A percentile compares a stretch with the other conserved stretches of the same genome.
Evolutionary conservation across 2,888 invertebrate genomes (phyloP).

Genomic region (Drosophila mettleri): DNA sequence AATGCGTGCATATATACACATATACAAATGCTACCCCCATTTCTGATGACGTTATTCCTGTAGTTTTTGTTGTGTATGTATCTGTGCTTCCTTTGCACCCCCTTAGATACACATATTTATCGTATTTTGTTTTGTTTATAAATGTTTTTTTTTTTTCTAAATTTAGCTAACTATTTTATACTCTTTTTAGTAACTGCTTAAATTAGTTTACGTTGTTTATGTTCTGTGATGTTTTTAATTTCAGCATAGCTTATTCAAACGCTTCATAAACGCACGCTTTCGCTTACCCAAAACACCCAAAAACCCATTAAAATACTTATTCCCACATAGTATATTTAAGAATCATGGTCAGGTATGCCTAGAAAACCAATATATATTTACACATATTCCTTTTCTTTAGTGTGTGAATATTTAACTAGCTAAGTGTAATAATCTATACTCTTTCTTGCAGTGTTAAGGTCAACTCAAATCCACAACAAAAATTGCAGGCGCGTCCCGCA

Average conservation of each 20-base stretch:
- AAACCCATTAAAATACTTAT: conserved; percentile 9
- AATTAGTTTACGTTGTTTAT: conserved; percentile 30
- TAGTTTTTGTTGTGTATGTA: conserved; percentile 31
- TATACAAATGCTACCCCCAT: conserved; percentile 33
- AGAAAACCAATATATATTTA: conserved; percentile 3
- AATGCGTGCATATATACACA: background rate
- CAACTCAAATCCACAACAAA: conserved; percentile 45
- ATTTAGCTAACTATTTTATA: background rate
- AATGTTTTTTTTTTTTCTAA: conserved; percentile 7
- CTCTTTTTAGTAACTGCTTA: background rate
- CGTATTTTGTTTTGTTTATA: background rate
- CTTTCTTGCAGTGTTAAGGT: conserved; percentile 55
- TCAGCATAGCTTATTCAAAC: conserved; percentile 32
- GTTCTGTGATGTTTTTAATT: conserved; percentile 39
- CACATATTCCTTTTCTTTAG: no score
- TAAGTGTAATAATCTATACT: background rate
- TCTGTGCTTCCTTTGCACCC: conserved; percentile 42
- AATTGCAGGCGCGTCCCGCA: conserved; percentile 20
- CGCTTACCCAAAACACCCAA: conserved; percentile 15
- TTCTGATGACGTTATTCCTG: conserved; percentile 15
- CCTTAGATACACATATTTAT: conserved; percentile 17
- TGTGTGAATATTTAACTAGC: conserved; percentile 2
- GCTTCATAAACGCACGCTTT: conserved; percentile 44
- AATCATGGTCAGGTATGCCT: conserved; percentile 72
- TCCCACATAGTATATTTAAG: conserved; percentile 15